Evolutionary conservation across 2,888 invertebrate species (phyloP).

Genomic region (Harpalus rubripes): DNA sequence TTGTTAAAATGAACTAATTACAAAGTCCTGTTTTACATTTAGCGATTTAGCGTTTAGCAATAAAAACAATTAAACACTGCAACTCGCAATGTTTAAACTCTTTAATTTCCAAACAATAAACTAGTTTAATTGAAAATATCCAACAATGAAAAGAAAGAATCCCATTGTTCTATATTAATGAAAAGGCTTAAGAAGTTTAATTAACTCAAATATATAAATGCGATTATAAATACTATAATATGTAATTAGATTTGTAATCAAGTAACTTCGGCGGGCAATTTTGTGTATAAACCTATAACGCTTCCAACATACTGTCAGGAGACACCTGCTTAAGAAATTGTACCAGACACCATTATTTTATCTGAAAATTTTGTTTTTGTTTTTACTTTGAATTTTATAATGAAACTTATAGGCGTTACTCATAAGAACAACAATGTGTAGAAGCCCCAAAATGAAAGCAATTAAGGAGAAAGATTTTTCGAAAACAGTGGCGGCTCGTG

Average conservation of each 20-base stretch:
- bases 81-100: slow-evolving; percentile 9
- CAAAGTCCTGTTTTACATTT: slow-evolving; percentile 6
- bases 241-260: not conserved
- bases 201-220: not conserved
- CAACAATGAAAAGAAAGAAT: not conserved
- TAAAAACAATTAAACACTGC: slow-evolving; percentile 6
- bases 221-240: not conserved
- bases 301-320: too few relatives aligned
- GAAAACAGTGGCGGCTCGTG: too few relatives aligned
- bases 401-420: too few relatives aligned
- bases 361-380: too few relatives aligned
- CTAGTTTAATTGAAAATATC: slow-evolving; percentile 21
- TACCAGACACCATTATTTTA: too few relatives aligned
- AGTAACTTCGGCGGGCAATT: too few relatives aligned
- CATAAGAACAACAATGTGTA: too few relatives aligned
- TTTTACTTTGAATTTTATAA: too few relatives aligned
- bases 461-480: too few relatives aligned
- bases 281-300: too few relatives aligned
- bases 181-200: not conserved
- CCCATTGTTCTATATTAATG: slow-evolving; percentile 19
- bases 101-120: slow-evolving; percentile 41
- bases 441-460: too few relatives aligned
- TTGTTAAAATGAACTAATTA: slow-evolving; percentile 7
- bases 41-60: slow-evolving; percentile 5
- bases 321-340: too few relatives aligned